These are phyloP conservation scores for Luidia sarsii DNA, from an alignment of 53 echinoderm and acorn worm genomes.

Conservation along the genomic window DNA sequence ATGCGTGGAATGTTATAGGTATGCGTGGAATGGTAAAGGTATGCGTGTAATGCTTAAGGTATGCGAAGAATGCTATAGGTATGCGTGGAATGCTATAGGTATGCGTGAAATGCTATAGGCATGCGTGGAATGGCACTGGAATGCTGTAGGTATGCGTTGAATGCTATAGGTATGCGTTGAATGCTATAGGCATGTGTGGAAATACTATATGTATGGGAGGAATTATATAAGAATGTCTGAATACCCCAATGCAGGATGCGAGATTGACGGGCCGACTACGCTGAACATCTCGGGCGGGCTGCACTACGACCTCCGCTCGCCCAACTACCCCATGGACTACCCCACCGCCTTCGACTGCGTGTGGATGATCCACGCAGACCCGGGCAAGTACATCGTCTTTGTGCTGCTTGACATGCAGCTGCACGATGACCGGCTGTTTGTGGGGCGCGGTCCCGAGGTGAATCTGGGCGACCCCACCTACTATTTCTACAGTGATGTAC, in stretches of 20 bases:
- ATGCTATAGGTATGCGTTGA: too few relatives aligned
- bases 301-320: constrained; percentile 1
- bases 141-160: too few relatives aligned
- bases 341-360: constrained; percentile 30
- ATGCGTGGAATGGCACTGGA: too few relatives aligned
- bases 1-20: too few relatives aligned
- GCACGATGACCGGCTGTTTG: not conserved
- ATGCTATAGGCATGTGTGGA: too few relatives aligned
- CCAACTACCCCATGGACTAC: constrained; percentile 29
- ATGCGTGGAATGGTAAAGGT: too few relatives aligned
- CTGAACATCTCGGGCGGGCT: not conserved
- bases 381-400: constrained; percentile 16
- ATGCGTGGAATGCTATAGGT: too few relatives aligned
- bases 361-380: constrained; percentile 6
- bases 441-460: constrained; percentile 1
- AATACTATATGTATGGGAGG: too few relatives aligned
- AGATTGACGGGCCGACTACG: not conserved
- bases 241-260: constrained; percentile 4
- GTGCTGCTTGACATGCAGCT: constrained; percentile 11
- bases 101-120: too few relatives aligned
- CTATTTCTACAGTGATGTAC: constrained; percentile 23
- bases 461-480: not conserved
- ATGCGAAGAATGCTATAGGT: too few relatives aligned
- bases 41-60: too few relatives aligned
- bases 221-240: too few relatives aligned